These are phyloP conservation scores for Apogon hyalosoma DNA, from an alignment of 2,797 vertebrate species.

Conservation along the genomic window DNA sequence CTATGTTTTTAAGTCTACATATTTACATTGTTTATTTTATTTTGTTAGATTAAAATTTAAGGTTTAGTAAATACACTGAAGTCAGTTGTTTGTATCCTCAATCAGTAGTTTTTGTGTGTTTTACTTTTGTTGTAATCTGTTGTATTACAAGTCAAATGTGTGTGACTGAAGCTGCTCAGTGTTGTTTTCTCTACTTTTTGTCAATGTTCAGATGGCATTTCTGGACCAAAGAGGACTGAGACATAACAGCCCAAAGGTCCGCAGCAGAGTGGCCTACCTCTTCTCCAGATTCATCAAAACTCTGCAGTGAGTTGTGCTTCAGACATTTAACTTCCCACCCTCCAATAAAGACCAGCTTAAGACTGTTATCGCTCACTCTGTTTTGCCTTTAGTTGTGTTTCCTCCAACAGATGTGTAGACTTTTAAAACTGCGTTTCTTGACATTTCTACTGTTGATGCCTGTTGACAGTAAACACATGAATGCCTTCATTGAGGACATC, in stretches of 20 bases:
- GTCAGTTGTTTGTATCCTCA: too few relatives aligned
- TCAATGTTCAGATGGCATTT: constrained; percentile 92
- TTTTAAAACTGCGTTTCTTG: not conserved
- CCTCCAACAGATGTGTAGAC: too few relatives aligned
- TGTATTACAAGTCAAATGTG: too few relatives aligned
- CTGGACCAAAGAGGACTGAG: constrained; percentile 93
- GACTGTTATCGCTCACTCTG: too few relatives aligned
- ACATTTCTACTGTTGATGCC: not conserved
- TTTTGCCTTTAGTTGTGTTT: too few relatives aligned
- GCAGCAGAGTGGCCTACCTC: constrained; percentile 92
- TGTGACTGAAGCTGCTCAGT: not conserved
- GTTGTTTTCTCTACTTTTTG: not conserved
- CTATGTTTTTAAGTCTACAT: too few relatives aligned
- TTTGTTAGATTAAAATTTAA: too few relatives aligned
- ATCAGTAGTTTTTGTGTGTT: too few relatives aligned
- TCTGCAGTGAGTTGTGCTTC: constrained; percentile 88
- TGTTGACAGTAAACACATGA: constrained; percentile 95
- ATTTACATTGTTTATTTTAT: too few relatives aligned
- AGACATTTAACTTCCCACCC: too few relatives aligned
- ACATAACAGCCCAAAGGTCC: constrained; percentile 84
- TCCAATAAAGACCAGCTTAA: not conserved
- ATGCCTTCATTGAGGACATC: constrained; percentile 95
- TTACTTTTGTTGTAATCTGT: too few relatives aligned
- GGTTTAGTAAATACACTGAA: too few relatives aligned
- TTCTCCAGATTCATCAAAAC: constrained; percentile 98